A percentile compares a stretch with the other conserved stretches of the same genome.
These are phyloP conservation scores for Ceraclea dissimilis DNA, from an alignment of 2,888 invertebrate genomes.

Conservation along the genomic window DNA sequence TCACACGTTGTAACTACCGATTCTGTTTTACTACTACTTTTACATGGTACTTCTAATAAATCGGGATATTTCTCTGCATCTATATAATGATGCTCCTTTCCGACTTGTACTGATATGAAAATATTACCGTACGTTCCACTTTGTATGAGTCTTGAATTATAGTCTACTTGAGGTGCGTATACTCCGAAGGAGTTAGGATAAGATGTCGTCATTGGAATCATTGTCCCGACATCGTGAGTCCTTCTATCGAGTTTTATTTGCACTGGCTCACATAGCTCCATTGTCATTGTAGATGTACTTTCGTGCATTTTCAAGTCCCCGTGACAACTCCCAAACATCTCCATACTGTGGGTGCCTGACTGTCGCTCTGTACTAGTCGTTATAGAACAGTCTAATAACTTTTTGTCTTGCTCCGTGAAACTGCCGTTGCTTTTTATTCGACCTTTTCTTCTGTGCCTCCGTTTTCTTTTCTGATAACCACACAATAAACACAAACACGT, in stretches of 20 bases:
- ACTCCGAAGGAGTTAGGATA: constrained; percentile 23
- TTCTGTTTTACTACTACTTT: constrained; percentile 34
- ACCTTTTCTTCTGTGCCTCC: constrained; percentile 25
- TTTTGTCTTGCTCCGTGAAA: constrained; percentile 26
- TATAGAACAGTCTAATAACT: constrained; percentile 24
- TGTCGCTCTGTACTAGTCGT: constrained; percentile 24
- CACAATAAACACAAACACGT: constrained; percentile 42
- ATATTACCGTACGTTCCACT: constrained; percentile 59
- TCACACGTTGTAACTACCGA: constrained; percentile 8
- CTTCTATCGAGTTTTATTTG: constrained; percentile 24
- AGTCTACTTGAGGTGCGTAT: constrained; percentile 22
- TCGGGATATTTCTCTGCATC: constrained; percentile 62
- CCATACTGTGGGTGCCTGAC: constrained; percentile 24
- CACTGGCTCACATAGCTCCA: constrained; percentile 24
- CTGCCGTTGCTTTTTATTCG: constrained; percentile 25
- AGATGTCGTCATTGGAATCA: constrained; percentile 22
- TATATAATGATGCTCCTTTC: constrained; percentile 55
- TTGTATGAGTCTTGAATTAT: constrained; percentile 39
- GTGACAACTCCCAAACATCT: constrained; percentile 25
- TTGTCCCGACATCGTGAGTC: constrained; percentile 12
- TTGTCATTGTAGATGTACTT: constrained; percentile 23
- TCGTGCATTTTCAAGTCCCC: constrained; percentile 25
- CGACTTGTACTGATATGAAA: constrained; percentile 65
- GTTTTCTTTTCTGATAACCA: constrained; percentile 29
- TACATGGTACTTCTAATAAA: constrained; percentile 59